phyloP scores from a whole-genome alignment of 2,113 vertebrate species.

The Trogon surrucura region DNA sequence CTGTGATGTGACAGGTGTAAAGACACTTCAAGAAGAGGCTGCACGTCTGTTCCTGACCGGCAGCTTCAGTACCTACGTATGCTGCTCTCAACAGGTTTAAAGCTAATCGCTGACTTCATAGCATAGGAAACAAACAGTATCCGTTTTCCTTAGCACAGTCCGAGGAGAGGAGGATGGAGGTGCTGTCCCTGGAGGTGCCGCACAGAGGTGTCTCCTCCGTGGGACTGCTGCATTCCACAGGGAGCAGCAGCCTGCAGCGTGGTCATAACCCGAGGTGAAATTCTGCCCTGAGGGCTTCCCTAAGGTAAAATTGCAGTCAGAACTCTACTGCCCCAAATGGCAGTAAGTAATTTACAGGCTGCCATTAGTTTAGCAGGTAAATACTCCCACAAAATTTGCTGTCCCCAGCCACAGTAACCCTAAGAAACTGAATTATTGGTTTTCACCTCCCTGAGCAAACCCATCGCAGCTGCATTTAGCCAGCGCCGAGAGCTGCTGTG shows the following conservation, averaged over 20 bases:
- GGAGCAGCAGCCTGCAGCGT: background rate
- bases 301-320: background rate
- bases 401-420: background rate
- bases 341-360: background rate
- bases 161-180: background rate
- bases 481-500: background rate
- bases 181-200: background rate
- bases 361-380: background rate
- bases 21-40: background rate
- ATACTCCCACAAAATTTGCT: background rate
- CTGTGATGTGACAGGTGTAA: background rate
- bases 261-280: rapidly evolving
- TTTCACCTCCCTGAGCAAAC: background rate
- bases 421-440: background rate
- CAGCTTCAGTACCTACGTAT: rapidly evolving
- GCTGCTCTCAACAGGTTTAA: background rate
- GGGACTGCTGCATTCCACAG: background rate
- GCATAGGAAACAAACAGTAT: rapidly evolving
- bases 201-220: rapidly evolving
- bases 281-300: background rate
- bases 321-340: background rate
- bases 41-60: background rate
- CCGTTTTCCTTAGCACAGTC: background rate
- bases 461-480: background rate
- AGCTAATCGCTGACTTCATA: rapidly evolving